Evolutionary conservation across 2,888 invertebrate species (phyloP), one percentile per base, ranked within the genome.

Genomic region (Cheilosia scutellata): DNA sequence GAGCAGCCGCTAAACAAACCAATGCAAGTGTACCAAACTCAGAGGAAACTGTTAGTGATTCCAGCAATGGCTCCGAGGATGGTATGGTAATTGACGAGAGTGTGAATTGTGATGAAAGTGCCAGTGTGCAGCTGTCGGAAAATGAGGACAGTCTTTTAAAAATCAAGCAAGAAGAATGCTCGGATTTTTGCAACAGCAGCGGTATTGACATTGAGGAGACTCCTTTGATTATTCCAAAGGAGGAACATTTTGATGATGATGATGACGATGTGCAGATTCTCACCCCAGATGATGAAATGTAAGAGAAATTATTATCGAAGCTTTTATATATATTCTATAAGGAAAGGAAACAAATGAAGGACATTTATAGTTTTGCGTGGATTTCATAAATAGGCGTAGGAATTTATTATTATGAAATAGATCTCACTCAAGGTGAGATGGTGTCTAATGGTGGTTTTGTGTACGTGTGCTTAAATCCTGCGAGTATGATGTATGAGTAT

Each of bases 161-260:
- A 20, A 76, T 58, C 5, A 79, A 51, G 6, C 84, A 84, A 13
- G 53, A 58, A 11, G 42, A 62, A 7, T 75, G 72, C 16, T 55
- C 65, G 0, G 72, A 87, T 4, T 7, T 78, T 1, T 83, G 20
- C 20, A 20, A 77, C 53, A 29, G 6, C 0, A 55, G 2, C 3
- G 31, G 31, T 16, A 31, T n/a, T n/a, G 87, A 88, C 7, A 88
- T 89, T 55, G 62, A 88, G 80, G 88, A 88, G 29, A 88, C 82
- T 44, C 75, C 82, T 71, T 80, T 90, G 75, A 20, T 89, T 71
- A 83, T 89, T 55, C 91, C 92, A 1, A 93, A 93, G 86, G 89
- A 91, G n/a, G 93, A 93, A 55, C 92, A 92, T 9, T 90, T 92
- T 87, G 90, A 91, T 29, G 92, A 92, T 83, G 92, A 90, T 1